These are phyloP conservation scores for Nipponia nippon DNA, from an alignment of 2,113 vertebrate genomes.

Conservation along the genomic window DNA sequence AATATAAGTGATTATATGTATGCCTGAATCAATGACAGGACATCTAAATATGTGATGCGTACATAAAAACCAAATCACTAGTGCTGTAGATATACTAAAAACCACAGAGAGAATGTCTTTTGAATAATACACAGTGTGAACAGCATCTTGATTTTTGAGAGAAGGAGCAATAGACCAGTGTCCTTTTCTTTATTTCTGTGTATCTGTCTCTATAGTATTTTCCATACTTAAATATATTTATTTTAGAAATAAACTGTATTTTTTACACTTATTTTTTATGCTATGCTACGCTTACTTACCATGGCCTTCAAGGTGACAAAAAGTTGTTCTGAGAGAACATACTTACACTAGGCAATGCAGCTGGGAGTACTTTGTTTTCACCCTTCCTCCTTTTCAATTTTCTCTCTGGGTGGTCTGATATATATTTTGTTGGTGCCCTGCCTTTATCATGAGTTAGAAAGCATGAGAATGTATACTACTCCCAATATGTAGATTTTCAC, in stretches of 20 bases:
- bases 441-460: not conserved
- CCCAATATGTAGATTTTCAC: not conserved
- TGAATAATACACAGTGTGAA: not conserved
- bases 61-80: not conserved
- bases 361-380: not conserved
- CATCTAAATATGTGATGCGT: not conserved
- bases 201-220: not conserved
- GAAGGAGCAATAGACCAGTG: not conserved
- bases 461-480: not conserved
- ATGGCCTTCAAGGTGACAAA: not conserved
- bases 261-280: not conserved
- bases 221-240: not conserved
- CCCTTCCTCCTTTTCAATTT: not conserved
- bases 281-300: not conserved
- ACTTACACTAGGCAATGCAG: not conserved
- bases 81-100: not conserved
- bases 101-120: not conserved
- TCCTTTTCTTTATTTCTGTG: not conserved
- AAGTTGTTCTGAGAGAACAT: not conserved
- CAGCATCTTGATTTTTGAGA: not conserved
- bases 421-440: rapidly evolving
- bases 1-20: not conserved
- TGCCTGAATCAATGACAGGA: not conserved
- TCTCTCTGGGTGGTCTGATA: not conserved
- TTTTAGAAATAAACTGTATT: not conserved